Evolutionary conservation across 2,888 invertebrate species (phyloP).

Genomic region (Chymomyza fuscimana): DNA sequence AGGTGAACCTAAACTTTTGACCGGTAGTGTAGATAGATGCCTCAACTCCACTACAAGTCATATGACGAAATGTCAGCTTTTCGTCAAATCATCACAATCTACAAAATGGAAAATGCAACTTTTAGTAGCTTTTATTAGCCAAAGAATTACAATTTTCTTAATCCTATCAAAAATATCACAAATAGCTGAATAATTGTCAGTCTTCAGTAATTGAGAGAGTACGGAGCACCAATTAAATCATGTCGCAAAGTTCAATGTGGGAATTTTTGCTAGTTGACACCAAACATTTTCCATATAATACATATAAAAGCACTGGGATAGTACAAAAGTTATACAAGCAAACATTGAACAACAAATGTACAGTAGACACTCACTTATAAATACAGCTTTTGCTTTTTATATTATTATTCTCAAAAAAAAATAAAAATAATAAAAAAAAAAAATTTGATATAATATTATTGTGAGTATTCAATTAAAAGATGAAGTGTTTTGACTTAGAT

Average conservation of each 20-base stretch:
- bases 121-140: not conserved
- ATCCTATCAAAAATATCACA: not conserved
- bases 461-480: too few species aligned
- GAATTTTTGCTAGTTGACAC: slow-evolving; percentile 39
- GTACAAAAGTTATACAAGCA: not conserved
- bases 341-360: slow-evolving; percentile 9
- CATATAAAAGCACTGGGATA: slow-evolving; percentile 12
- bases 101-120: not conserved
- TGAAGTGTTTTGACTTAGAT: too few species aligned
- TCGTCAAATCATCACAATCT: not conserved
- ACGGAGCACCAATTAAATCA: slow-evolving; percentile 19
- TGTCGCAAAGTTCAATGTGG: slow-evolving; percentile 46
- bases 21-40: too few species aligned
- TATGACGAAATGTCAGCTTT: too few species aligned
- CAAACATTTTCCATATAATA: slow-evolving; percentile 37
- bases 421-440: too few species aligned
- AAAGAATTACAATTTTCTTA: not conserved
- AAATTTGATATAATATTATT: too few species aligned
- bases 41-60: too few species aligned
- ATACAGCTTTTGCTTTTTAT: too few species aligned
- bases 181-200: not conserved
- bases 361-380: not conserved
- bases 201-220: too few species aligned
- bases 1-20: too few species aligned
- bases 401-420: too few species aligned